These are phyloP conservation scores for Meloidogyne exigua DNA, from an alignment of 1,140 invertebrate genomes.

Conservation along the genomic window DNA sequence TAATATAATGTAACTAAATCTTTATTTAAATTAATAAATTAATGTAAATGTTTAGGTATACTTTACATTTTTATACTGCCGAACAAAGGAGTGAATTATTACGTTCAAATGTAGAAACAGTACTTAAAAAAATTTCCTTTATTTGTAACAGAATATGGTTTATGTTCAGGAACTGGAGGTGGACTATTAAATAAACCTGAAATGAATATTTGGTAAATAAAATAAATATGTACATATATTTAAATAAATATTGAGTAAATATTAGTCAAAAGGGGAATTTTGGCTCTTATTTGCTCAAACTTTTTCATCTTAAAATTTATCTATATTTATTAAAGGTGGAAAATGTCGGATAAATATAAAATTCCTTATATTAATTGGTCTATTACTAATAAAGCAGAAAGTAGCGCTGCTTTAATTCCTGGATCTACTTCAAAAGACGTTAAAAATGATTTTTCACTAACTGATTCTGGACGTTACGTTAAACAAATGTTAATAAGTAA, in stretches of 20 bases:
- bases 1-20: slow-evolving; percentile 28
- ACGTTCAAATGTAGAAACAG: slow-evolving; percentile 15
- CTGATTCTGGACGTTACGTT: slow-evolving; percentile 20
- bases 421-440: slow-evolving; percentile 3
- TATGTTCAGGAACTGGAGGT: not conserved
- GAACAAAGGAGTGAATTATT: slow-evolving; percentile 2
- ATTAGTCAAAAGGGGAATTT: too few relatives aligned
- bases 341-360: slow-evolving; percentile 20
- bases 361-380: slow-evolving; percentile 31
- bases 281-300: too few relatives aligned
- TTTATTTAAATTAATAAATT: not conserved
- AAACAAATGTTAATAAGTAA: not conserved
- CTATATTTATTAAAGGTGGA: slow-evolving; percentile 6
- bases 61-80: not conserved
- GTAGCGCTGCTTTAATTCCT: slow-evolving; percentile 6
- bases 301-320: not conserved
- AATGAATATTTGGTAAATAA: slow-evolving; percentile 3
- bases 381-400: slow-evolving; percentile 15
- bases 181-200: slow-evolving; percentile 9
- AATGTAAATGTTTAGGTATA: not conserved
- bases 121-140: slow-evolving; percentile 24
- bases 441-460: slow-evolving; percentile 8
- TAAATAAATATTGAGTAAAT: too few relatives aligned
- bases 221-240: too few relatives aligned
- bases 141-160: slow-evolving; percentile 35